Conservation (phyloP, 2,888 invertebrate species). For the Notodonta ziczac region DNA sequence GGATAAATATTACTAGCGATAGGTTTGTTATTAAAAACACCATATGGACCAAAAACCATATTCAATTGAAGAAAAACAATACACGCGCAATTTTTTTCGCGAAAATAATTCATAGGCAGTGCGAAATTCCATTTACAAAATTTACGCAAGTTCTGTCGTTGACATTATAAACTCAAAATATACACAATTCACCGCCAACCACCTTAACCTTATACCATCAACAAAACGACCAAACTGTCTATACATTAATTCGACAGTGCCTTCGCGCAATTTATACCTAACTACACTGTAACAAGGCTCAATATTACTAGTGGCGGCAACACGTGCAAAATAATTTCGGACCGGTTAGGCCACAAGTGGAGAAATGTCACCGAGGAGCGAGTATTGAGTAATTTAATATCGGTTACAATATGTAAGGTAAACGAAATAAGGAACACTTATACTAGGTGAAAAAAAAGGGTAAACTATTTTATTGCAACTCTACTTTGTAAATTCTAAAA, state of each 20-base stretch:
- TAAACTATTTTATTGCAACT: too few species aligned
- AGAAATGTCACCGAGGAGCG: neutral
- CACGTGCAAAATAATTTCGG: neutral
- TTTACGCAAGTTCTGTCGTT: too few species aligned
- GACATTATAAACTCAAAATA: neutral
- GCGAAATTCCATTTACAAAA: too few species aligned
- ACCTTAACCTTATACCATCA: neutral
- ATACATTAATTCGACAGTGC: neutral
- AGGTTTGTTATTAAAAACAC: too few species aligned
- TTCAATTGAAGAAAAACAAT: too few species aligned
- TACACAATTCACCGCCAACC: neutral
- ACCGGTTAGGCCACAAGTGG: neutral
- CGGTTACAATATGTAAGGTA: neutral
- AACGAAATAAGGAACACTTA: too few species aligned
- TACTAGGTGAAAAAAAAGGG: too few species aligned
- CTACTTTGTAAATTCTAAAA: too few species aligned
- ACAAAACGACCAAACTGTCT: neutral
- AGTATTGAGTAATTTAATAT: conserved; percentile 3
- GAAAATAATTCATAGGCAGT: too few species aligned
- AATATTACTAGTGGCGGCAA: neutral
- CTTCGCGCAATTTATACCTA: neutral
- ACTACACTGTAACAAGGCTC: neutral
- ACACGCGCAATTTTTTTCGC: too few species aligned
- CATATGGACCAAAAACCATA: too few species aligned
- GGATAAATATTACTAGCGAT: too few species aligned